Conservation (phyloP, 2,797 vertebrate genomes). For the Pygocentrus nattereri region DNA sequence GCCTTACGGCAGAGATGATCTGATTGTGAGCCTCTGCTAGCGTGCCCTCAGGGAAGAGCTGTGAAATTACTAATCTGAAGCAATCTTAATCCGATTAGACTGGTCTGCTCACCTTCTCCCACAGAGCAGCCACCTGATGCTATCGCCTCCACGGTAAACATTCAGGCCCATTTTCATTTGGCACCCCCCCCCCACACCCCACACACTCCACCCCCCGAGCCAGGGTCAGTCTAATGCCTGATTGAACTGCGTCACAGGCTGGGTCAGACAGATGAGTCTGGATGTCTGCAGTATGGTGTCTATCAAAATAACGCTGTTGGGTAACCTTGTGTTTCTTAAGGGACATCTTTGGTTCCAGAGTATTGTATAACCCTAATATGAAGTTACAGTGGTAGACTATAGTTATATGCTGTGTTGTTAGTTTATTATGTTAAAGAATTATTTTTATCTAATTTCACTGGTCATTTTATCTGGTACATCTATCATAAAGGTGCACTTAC, state of each 20-base stretch:
- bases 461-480: too few species aligned
- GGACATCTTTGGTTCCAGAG: background rate
- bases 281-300: background rate
- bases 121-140: slow-evolving; percentile 51
- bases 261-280: slow-evolving; percentile 17
- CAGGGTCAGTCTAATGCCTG: slow-evolving; percentile 9
- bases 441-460: too few species aligned
- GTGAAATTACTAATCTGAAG: slow-evolving; percentile 55
- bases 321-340: background rate
- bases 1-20: slow-evolving; percentile 19
- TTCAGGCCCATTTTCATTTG: slow-evolving; percentile 45
- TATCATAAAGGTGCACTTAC: too few species aligned
- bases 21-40: slow-evolving; percentile 33
- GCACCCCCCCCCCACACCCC: background rate
- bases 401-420: background rate
- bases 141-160: slow-evolving; percentile 59
- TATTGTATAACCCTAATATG: background rate
- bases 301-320: background rate
- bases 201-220: too few species aligned
- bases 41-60: slow-evolving; percentile 25
- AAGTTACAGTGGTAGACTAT: background rate
- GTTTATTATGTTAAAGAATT: too few species aligned
- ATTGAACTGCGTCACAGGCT: slow-evolving; percentile 20
- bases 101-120: slow-evolving; percentile 34
- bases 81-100: slow-evolving; percentile 60